Evolutionary conservation across 1,140 invertebrate genomes (phyloP).

Genomic region (Patella vulgata): DNA sequence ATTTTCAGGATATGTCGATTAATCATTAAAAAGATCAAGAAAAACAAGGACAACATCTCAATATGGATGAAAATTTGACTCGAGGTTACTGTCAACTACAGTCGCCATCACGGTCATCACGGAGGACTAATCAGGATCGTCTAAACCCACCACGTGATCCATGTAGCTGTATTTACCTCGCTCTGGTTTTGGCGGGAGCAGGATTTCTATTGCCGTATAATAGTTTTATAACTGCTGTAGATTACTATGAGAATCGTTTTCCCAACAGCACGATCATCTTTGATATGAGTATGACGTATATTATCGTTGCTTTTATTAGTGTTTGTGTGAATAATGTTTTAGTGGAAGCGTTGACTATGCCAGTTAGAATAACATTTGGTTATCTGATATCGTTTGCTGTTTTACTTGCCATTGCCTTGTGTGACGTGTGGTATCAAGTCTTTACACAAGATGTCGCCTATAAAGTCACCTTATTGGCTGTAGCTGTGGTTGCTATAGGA

Average conservation of each 20-base stretch:
- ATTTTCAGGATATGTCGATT: too few relatives aligned
- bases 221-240: slow-evolving; percentile 90
- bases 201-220: slow-evolving; percentile 92
- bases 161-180: slow-evolving; percentile 81
- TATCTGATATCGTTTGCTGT: slow-evolving; percentile 85
- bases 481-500: slow-evolving; percentile 86
- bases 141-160: slow-evolving; percentile 45
- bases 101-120: slow-evolving; percentile 13
- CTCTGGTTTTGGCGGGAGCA: slow-evolving; percentile 84
- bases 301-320: slow-evolving; percentile 84
- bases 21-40: too few relatives aligned
- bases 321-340: slow-evolving; percentile 87
- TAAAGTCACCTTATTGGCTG: slow-evolving; percentile 82
- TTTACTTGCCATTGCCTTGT: slow-evolving; percentile 82
- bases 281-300: slow-evolving; percentile 91
- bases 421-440: slow-evolving; percentile 85
- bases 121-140: slow-evolving; percentile 5
- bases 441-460: slow-evolving; percentile 80
- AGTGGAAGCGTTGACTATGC: slow-evolving; percentile 83
- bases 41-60: too few relatives aligned
- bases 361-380: slow-evolving; percentile 86
- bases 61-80: slow-evolving; percentile 58
- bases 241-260: slow-evolving; percentile 87
- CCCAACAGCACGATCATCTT: slow-evolving; percentile 86
- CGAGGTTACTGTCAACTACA: slow-evolving; percentile 53